These are phyloP conservation scores for Eugnorisma glareosa DNA, from an alignment of 2,888 invertebrate species.

Conservation along the genomic window DNA sequence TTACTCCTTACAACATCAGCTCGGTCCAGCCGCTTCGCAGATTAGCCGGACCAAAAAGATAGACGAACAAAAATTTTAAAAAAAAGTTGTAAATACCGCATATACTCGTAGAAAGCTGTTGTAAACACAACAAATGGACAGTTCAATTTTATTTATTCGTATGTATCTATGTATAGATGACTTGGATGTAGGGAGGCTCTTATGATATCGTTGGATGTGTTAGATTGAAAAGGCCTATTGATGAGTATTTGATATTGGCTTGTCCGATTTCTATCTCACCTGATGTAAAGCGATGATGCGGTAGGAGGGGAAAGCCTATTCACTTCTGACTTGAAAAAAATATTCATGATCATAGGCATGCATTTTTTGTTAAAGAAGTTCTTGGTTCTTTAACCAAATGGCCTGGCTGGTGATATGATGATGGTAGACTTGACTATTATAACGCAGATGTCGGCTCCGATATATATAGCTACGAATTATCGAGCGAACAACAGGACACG, in stretches of 20 bases:
- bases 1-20: no score
- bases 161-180: not conserved
- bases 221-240: not conserved
- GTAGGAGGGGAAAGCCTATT: not conserved
- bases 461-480: not conserved
- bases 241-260: not conserved
- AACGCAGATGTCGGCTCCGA: not conserved
- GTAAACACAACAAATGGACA: no score
- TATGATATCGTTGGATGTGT: not conserved
- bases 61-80: no score
- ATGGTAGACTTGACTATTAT: not conserved
- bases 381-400: not conserved
- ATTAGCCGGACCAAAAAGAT: no score
- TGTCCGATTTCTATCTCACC: not conserved
- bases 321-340: not conserved
- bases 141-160: not conserved
- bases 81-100: no score
- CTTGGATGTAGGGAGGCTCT: not conserved
- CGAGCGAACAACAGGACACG: no score
- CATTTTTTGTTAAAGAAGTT: no score
- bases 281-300: not conserved
- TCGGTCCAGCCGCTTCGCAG: no score
- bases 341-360: no score
- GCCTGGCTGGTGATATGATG: no score
- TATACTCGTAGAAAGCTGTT: no score